phyloP scores from a whole-genome alignment of 2,113 vertebrate species.

The Sisor rabdophorus region DNA sequence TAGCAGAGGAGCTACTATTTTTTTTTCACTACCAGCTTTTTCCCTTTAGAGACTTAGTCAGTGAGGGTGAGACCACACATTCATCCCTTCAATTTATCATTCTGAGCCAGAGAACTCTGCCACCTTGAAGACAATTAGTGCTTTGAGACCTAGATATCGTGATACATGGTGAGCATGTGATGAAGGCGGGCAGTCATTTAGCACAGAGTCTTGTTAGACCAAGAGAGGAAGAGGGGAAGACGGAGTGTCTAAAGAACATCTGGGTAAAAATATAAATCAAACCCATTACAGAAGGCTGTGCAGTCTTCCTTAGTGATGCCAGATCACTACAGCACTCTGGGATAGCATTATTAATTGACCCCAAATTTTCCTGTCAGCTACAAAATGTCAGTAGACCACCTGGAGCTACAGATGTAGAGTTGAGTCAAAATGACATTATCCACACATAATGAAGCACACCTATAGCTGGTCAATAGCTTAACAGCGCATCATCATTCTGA shows the following conservation, averaged over 20 bases:
- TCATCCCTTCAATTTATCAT: conserved; percentile 72
- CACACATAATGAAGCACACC: conserved; percentile 66
- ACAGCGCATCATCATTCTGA: conserved; percentile 50
- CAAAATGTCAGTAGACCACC: conserved; percentile 72
- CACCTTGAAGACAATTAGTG: conserved; percentile 71
- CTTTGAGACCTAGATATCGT: conserved; percentile 72
- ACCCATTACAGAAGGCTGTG: conserved; percentile 53
- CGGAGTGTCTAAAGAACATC: conserved; percentile 65
- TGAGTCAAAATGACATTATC: conserved; percentile 66
- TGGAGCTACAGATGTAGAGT: conserved; percentile 57
- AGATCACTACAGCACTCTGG: conserved; percentile 53
- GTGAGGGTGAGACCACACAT: conserved; percentile 70
- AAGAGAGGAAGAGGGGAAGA: conserved; percentile 47
- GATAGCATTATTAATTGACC: conserved; percentile 70
- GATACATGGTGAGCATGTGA: conserved; percentile 57
- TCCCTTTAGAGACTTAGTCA: conserved; percentile 62
- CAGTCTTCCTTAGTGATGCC: conserved; percentile 60
- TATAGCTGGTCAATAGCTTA: conserved; percentile 57
- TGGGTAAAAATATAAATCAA: conserved; percentile 66
- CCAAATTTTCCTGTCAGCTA: conserved; percentile 68
- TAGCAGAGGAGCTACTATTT: too few species aligned
- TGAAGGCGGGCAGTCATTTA: conserved; percentile 64
- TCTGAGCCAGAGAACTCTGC: conserved; percentile 54
- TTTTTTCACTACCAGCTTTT: conserved; percentile 56
- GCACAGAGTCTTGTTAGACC: conserved; percentile 65